Evolutionary conservation across 1,140 invertebrate genomes (phyloP).

Genomic region (Listronotus bonariensis): DNA sequence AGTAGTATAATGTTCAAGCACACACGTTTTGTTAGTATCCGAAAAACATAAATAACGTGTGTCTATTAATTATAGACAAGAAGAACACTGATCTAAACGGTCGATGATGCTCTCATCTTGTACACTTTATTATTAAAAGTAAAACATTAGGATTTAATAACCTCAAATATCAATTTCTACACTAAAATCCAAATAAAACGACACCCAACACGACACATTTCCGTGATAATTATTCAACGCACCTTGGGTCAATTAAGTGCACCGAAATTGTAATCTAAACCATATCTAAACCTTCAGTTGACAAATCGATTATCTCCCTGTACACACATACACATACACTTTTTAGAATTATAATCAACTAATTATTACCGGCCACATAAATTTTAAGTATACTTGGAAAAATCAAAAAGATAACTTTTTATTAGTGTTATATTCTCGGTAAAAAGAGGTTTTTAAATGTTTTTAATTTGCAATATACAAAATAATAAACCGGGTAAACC

Average conservation of each 20-base stretch:
- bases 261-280: slow-evolving; percentile 55
- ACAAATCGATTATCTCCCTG: slow-evolving; percentile 56
- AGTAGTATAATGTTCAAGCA: slow-evolving; percentile 6
- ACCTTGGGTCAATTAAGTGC: slow-evolving; percentile 53
- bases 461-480: slow-evolving; percentile 38
- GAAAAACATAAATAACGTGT: slow-evolving; percentile 37
- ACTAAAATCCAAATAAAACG: slow-evolving; percentile 41
- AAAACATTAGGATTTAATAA: background rate
- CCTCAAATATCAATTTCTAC: slow-evolving; percentile 19
- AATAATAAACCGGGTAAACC: slow-evolving; percentile 43
- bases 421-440: background rate
- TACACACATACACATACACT: slow-evolving; percentile 43
- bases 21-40: slow-evolving; percentile 37
- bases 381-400: background rate
- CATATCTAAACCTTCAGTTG: slow-evolving; percentile 49
- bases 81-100: slow-evolving; percentile 37
- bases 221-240: slow-evolving; percentile 33
- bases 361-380: slow-evolving; percentile 18
- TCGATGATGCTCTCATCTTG: slow-evolving; percentile 8
- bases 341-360: slow-evolving; percentile 40
- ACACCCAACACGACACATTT: slow-evolving; percentile 48
- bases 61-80: slow-evolving; percentile 32
- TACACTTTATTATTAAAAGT: background rate
- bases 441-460: slow-evolving; percentile 10
- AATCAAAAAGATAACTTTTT: background rate